Percentiles rank a stretch among this genome's conserved stretches.
Conservation (phyloP, 2,888 invertebrate genomes). For the Tiphia femorata region DNA sequence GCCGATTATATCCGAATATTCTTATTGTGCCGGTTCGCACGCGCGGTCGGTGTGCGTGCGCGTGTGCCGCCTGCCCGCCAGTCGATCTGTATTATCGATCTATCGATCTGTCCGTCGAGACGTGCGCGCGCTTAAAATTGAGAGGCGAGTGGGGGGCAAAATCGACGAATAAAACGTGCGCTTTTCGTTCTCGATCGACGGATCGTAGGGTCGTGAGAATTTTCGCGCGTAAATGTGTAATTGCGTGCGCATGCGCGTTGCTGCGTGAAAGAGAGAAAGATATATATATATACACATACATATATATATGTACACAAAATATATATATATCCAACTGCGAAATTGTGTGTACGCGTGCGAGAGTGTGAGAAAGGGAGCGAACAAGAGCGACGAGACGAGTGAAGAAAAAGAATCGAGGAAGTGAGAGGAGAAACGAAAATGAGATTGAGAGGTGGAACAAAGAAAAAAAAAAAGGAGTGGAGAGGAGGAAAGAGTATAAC, state of each 20-base stretch:
- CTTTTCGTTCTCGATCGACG: slow-evolving; percentile 6
- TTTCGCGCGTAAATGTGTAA: slow-evolving; percentile 3
- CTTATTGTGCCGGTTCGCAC: slow-evolving; percentile 33
- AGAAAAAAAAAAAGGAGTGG: slow-evolving; percentile 2
- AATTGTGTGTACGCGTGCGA: too few species aligned
- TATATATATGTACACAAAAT: too few species aligned
- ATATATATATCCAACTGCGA: too few species aligned
- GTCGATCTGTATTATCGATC: too few species aligned
- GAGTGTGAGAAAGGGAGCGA: slow-evolving; percentile 9
- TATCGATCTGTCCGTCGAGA: too few species aligned
- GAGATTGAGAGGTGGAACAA: neutral
- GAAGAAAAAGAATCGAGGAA: too few species aligned
- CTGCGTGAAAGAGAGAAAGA: too few species aligned
- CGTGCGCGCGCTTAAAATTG: slow-evolving; percentile 8
- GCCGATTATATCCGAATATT: slow-evolving; percentile 19
- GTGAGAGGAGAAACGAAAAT: neutral
- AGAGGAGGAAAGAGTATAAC: slow-evolving; percentile 12
- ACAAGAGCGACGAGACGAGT: too few species aligned
- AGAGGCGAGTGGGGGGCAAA: neutral
- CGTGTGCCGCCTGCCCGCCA: too few species aligned
- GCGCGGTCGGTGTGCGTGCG: slow-evolving; percentile 28
- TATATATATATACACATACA: too few species aligned
- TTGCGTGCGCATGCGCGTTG: too few species aligned
- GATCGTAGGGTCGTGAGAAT: neutral
- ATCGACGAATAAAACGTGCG: neutral